phyloP scores from a whole-genome alignment of 2,113 vertebrate species.

The Bombycilla garrulus region DNA sequence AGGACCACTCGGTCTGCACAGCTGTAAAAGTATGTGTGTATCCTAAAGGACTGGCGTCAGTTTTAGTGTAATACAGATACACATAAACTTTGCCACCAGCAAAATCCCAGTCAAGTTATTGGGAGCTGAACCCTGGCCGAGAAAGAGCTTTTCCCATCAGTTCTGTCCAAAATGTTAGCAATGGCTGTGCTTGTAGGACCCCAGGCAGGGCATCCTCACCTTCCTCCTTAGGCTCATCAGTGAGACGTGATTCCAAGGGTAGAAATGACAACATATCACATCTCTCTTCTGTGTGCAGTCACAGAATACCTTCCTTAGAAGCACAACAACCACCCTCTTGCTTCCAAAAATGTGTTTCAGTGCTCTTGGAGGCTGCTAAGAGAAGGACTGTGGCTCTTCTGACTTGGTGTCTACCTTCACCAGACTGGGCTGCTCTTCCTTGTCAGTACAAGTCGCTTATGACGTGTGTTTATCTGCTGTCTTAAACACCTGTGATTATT shows the following conservation, averaged over 20 bases:
- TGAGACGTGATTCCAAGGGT: neutral
- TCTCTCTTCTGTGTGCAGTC: neutral
- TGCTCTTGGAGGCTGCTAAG: neutral
- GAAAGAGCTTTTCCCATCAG: neutral
- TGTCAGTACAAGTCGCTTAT: neutral
- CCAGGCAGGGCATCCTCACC: neutral
- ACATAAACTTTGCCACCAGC: neutral
- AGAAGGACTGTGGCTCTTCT: neutral
- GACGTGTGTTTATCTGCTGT: neutral
- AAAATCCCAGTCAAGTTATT: neutral
- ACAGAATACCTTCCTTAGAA: neutral
- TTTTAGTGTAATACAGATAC: neutral
- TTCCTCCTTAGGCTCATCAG: fast-evolving
- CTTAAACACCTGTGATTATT: neutral
- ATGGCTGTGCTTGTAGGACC: neutral
- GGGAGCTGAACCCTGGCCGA: neutral
- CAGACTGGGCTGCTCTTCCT: neutral
- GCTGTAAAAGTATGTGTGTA: fast-evolving
- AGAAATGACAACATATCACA: neutral
- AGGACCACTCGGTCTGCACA: neutral
- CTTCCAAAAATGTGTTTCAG: neutral
- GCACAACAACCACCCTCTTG: neutral
- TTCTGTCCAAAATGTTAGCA: neutral
- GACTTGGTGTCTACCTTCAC: neutral
- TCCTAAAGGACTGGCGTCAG: neutral